Evolutionary conservation across 2,888 invertebrate genomes (phyloP).

Genomic region (Himalopsyche anomala): DNA sequence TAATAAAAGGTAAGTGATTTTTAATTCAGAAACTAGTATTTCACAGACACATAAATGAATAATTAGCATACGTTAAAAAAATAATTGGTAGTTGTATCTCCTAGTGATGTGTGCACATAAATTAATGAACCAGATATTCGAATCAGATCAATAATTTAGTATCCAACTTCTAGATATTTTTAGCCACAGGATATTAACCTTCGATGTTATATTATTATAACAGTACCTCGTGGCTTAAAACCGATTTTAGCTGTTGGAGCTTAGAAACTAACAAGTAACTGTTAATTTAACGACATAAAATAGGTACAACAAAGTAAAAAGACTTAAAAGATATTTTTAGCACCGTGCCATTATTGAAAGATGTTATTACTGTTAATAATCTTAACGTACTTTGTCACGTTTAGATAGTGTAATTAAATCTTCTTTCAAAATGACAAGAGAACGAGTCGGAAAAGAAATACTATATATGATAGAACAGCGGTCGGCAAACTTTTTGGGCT

Average conservation of each 20-base stretch:
- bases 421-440: not conserved
- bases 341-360: not conserved
- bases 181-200: not conserved
- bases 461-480: no score
- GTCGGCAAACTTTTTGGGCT: no score
- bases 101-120: not conserved
- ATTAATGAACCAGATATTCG: not conserved
- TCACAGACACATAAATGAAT: no score
- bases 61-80: no score
- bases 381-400: not conserved
- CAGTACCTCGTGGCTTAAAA: not conserved
- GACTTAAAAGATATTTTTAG: not conserved
- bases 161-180: not conserved
- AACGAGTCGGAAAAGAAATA: not conserved
- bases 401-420: not conserved
- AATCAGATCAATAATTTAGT: not conserved
- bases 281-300: constrained; percentile 28
- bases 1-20: no score
- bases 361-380: constrained; percentile 11
- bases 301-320: not conserved
- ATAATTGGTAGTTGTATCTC: no score
- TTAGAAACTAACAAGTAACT: constrained; percentile 31
- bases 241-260: not conserved
- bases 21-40: no score
- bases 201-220: not conserved